Percentiles rank a stretch among this genome's conserved stretches.
Conservation (phyloP, 37 sponge, comb jelly and placozoan species). For the Amphimedon queenslandica region DNA sequence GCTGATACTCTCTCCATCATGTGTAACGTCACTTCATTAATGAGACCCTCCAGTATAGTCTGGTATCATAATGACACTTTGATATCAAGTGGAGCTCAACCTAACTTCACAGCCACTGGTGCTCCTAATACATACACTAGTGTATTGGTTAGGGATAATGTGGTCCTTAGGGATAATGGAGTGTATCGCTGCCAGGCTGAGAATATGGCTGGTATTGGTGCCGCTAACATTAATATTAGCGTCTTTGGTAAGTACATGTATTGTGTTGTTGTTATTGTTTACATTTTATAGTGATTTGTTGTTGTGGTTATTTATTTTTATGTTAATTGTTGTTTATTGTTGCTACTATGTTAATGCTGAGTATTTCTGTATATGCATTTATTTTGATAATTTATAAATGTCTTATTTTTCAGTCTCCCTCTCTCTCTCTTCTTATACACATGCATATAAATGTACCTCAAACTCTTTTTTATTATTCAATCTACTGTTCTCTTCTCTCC, state of each 20-base stretch:
- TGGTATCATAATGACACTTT: too few species aligned
- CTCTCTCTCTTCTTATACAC: not conserved
- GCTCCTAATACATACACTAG: not conserved
- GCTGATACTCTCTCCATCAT: too few species aligned
- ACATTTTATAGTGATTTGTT: too few species aligned
- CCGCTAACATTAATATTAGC: not conserved
- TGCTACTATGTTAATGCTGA: too few species aligned
- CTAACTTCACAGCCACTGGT: not conserved
- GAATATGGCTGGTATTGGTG: not conserved
- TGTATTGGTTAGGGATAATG: conserved; percentile 10
- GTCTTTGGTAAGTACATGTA: conserved; percentile 10
- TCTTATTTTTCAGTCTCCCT: too few species aligned
- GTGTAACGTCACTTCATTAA: too few species aligned
- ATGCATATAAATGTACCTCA: not conserved
- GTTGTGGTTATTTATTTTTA: too few species aligned
- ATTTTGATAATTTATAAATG: too few species aligned
- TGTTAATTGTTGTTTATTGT: too few species aligned
- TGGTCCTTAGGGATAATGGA: not conserved
- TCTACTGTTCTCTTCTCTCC: not conserved
- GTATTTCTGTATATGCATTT: too few species aligned
- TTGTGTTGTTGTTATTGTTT: not conserved
- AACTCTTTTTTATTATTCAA: not conserved
- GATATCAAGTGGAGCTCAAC: not conserved
- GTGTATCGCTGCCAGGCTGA: not conserved
- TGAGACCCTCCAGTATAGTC: too few species aligned